Base-by-base conservation (phyloP, 2,113 vertebrate species). In the Sterrhoptilus dennistouni region DNA sequence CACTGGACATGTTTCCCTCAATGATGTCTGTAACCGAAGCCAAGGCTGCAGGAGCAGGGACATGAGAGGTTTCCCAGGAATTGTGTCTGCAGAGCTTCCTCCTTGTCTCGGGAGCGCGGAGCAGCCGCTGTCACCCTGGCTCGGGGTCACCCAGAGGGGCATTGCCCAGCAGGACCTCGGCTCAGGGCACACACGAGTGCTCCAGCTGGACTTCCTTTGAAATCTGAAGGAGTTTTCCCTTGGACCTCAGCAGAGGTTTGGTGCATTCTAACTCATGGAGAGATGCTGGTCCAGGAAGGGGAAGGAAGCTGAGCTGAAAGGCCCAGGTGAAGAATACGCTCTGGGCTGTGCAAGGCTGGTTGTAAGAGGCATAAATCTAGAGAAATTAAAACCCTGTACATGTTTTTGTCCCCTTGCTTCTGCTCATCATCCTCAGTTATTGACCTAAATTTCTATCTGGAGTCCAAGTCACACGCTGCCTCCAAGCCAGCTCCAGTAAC, bases 271-370 rank as follows among this genome's bases (percentile, higher is more conserved):
- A 36, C 28, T 60, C 50, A 2, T 0, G 0, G 60, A 36, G 16
- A 25, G 22, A 9, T 36, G 68, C 25, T 56, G 40, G 9, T 22
- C 14, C 29, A 21, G 61, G 29, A 35, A 36, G 18, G 20, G 5
- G 33, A 13, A n/a, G 40, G 59, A 66, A 59, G 23, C 22, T 0
- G 5, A 6, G 14, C 33, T 53, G 53, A 22, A 74, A 63, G 0
- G 0, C 15, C 5, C 18, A 13, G 33, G 40, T n/a, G 57, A 83
- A 36, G 8, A 78, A 2, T 14, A 6, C 0, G 0, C 7, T 11
- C 54, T 5, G 14, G 0, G 0, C 28, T 50, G 40, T 4, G 19
- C 23, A 5, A 50, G 14, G 8, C 16, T 9, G 4, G 6, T 18
- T 61, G 5, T 7, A 36, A 56, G 49, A 81, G 11, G 6, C 2